Evolutionary conservation across 2,113 vertebrate genomes (phyloP).

Genomic region (Todiramphus chloris): DNA sequence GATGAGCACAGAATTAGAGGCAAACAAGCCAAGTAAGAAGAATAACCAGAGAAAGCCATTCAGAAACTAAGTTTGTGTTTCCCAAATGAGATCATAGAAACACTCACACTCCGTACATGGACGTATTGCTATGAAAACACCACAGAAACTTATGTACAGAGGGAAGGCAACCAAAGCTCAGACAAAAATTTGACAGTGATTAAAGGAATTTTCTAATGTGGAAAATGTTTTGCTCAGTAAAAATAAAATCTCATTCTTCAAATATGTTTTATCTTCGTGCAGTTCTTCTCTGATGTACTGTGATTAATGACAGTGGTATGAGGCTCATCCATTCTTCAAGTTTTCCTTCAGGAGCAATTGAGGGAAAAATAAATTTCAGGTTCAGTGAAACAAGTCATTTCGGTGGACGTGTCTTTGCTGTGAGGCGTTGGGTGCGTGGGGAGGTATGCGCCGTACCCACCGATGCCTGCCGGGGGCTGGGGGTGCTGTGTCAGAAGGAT

Average conservation of each 20-base stretch:
- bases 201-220: not conserved
- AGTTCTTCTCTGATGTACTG: not conserved
- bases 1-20: not conserved
- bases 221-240: not conserved
- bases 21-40: not conserved
- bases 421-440: rapidly evolving
- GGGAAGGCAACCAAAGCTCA: not conserved
- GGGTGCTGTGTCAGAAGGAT: not conserved
- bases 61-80: not conserved
- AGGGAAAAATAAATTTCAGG: not conserved
- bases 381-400: not conserved
- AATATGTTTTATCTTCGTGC: not conserved
- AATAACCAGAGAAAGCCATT: not conserved
- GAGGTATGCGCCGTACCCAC: rapidly evolving
- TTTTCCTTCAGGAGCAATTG: not conserved
- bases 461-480: not conserved
- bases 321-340: not conserved
- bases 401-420: not conserved
- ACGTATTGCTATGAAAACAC: no score
- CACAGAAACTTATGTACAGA: rapidly evolving
- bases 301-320: not conserved
- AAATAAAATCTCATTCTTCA: not conserved
- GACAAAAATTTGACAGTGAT: not conserved
- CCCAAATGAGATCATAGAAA: not conserved
- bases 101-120: not conserved